Evolutionary conservation across 1,140 invertebrate species (phyloP), one percentile per base, ranked within the genome.

Genomic region (Spodoptera litura): DNA sequence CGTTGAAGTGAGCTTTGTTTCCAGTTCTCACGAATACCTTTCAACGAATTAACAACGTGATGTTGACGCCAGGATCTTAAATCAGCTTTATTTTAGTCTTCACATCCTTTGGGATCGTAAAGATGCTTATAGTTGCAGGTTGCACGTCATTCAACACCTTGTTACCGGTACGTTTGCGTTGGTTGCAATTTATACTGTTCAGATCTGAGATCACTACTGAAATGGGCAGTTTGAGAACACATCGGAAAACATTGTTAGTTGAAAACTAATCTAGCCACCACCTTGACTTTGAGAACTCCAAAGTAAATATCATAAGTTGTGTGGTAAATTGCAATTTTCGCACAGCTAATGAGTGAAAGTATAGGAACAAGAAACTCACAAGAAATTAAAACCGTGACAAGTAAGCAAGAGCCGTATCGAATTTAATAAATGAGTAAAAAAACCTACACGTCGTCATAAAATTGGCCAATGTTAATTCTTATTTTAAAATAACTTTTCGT

Each of bases 401-500:
- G 49, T 77, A 20, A 27, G 31, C 13, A 49, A 12, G 27, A 51
- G 3, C 59, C 73, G 51, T 11, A 53, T 31, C 59, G 13, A 68
- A 77, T 77, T 20, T 31, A 66, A 44, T 49, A 76, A 62, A 77
- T 51, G 15, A 66, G 31, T 15, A 31, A 68, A 38, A 38, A 38
- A 49, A 56, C 51, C 31, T 73, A 77, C 44, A 25, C 12, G 52
- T 59, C 66, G 58, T 79, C 55, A 80, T 81, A 81, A 83, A 86
- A 83, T 75, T 77, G 77, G 59, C 53, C 64, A 73, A 77, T 62
- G 75, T 78, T 61, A 25, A 79, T 74, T 80, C 75, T 75, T 59
- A 84, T 82, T 87, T 86, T 85, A 86, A 85, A 88, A 91, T 88
- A 86, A 86, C 84, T 87, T 81, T 79, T 84, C 83, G 85, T 90